phyloP scores from a whole-genome alignment of 2,113 vertebrate genomes.

The Corythaeola cristata region DNA sequence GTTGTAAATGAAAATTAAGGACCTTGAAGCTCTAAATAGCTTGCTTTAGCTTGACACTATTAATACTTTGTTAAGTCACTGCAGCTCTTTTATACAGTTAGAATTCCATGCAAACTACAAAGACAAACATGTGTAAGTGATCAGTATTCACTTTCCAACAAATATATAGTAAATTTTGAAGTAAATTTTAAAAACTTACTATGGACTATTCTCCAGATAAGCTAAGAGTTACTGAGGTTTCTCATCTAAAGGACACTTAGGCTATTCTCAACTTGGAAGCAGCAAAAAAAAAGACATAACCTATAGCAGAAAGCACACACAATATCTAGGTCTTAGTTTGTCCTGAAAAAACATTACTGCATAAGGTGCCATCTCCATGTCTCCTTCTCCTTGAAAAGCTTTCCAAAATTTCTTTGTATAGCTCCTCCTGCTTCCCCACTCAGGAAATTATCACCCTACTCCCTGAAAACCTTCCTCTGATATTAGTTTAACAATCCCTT shows the following conservation, averaged over 20 bases:
- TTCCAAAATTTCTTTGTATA: not conserved
- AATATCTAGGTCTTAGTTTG: not conserved
- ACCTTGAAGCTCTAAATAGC: not conserved
- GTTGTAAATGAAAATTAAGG: not conserved
- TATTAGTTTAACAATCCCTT: not conserved
- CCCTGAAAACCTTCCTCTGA: not conserved
- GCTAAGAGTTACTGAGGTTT: not conserved
- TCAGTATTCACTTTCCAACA: not conserved
- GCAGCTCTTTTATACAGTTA: not conserved
- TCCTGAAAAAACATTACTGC: not conserved
- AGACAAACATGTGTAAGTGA: not conserved
- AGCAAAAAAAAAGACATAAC: not conserved
- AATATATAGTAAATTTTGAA: not conserved
- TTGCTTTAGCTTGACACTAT: not conserved
- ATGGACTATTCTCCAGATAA: not conserved
- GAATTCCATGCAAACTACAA: not conserved
- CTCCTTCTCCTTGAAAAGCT: not conserved
- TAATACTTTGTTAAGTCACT: not conserved
- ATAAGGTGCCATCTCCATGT: not conserved
- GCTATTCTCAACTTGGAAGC: not conserved
- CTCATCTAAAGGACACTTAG: not conserved
- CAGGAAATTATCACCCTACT: not conserved
- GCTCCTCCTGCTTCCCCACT: not conserved
- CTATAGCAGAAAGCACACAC: not conserved
- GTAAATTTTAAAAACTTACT: not conserved